Evolutionary conservation across 2,797 vertebrate genomes (phyloP).

Genomic region (Meriones psammophilus): DNA sequence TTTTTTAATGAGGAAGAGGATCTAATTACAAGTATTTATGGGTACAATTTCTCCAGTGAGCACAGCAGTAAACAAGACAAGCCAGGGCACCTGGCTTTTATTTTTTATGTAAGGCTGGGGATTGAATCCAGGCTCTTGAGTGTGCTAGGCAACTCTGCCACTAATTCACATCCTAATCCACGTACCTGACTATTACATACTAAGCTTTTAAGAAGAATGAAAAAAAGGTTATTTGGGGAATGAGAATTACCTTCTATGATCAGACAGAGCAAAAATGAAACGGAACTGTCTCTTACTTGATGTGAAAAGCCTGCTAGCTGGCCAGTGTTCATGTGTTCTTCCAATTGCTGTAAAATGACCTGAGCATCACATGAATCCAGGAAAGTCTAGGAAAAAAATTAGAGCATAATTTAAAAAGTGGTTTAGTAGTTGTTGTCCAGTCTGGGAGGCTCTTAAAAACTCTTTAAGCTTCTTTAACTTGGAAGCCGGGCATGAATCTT

Average conservation of each 20-base stretch:
- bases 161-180: not conserved
- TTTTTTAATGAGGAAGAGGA: not conserved
- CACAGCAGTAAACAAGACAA: not conserved
- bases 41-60: not conserved
- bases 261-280: constrained; percentile 31
- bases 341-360: constrained; percentile 92
- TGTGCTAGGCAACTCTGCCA: not conserved
- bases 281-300: constrained; percentile 88
- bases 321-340: constrained; percentile 92
- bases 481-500: not conserved
- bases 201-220: constrained; percentile 32
- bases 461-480: not conserved
- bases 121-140: not conserved
- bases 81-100: not conserved
- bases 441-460: constrained; percentile 37
- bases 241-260: not conserved
- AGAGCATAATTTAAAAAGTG: constrained; percentile 4
- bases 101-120: too few relatives aligned
- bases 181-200: not conserved
- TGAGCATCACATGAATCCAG: constrained; percentile 90
- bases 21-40: not conserved
- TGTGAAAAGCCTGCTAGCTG: constrained; percentile 93
- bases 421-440: constrained; percentile 13
- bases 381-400: constrained; percentile 90
- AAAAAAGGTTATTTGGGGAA: not conserved